A percentile compares a stretch with the other conserved stretches of the same genome.
Evolutionary conservation across 1,140 invertebrate species (phyloP).

Genomic region (Tetranychus urticae): DNA sequence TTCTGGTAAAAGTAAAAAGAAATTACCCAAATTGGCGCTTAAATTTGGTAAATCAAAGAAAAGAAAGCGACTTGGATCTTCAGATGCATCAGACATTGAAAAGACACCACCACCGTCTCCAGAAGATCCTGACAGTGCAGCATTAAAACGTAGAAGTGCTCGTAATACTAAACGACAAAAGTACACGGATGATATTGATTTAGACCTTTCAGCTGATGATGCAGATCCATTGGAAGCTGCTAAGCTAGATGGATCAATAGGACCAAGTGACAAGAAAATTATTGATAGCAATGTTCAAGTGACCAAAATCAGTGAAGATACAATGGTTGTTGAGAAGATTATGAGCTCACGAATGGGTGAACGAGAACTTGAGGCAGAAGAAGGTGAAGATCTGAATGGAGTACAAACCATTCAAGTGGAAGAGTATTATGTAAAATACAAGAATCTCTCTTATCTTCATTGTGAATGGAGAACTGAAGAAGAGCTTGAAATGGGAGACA

Average conservation of each 20-base stretch:
- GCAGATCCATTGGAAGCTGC: conserved; percentile 3
- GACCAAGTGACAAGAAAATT: conserved; percentile 8
- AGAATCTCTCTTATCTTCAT: conserved; percentile 94
- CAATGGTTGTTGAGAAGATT: conserved; percentile 88
- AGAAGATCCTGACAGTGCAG: conserved; percentile 10
- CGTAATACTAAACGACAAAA: conserved; percentile 82
- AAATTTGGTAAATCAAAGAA: conserved; percentile 16
- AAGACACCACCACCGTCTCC: conserved; percentile 15
- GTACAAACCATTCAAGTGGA: conserved; percentile 50
- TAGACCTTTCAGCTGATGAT: conserved; percentile 78
- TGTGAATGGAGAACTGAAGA: conserved; percentile 98
- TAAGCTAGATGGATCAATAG: conserved; percentile 14
- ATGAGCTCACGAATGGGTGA: conserved; percentile 61
- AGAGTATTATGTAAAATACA: conserved; percentile 95
- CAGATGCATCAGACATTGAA: conserved; percentile 15
- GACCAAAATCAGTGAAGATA: conserved; percentile 68
- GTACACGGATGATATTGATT: conserved; percentile 85
- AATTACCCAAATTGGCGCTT: conserved; percentile 14
- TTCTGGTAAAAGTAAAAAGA: conserved; percentile 12
- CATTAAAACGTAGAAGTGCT: conserved; percentile 60
- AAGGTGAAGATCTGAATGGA: conserved; percentile 8
- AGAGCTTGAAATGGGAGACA: conserved; percentile 84
- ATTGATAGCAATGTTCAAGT: not conserved
- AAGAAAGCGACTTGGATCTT: conserved; percentile 13
- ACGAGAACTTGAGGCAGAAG: conserved; percentile 32